These are phyloP conservation scores for Abrostola triplasia DNA, from an alignment of 2,888 invertebrate genomes.

Conservation along the genomic window DNA sequence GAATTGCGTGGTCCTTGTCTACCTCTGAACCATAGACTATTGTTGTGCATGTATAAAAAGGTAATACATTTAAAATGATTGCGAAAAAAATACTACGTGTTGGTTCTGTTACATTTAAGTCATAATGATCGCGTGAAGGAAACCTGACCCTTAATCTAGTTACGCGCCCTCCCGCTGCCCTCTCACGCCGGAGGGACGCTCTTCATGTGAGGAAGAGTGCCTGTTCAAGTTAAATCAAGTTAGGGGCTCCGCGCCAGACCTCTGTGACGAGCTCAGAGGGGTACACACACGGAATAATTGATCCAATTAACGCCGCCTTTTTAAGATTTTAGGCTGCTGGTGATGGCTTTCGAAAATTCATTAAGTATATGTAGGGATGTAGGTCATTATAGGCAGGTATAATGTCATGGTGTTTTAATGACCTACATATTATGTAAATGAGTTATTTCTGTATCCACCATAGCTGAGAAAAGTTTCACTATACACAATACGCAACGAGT, in stretches of 20 bases:
- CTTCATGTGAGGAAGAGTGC: slow-evolving; percentile 41
- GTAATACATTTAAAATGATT: not conserved
- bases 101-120: not conserved
- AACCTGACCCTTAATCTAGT: slow-evolving; percentile 55
- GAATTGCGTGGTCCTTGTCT: too few relatives aligned
- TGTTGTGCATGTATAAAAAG: too few relatives aligned
- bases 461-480: too few relatives aligned
- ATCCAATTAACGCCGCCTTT: slow-evolving; percentile 41
- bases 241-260: slow-evolving; percentile 24
- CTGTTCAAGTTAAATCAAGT: slow-evolving; percentile 53
- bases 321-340: slow-evolving; percentile 16
- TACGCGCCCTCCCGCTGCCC: slow-evolving; percentile 24
- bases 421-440: not conserved
- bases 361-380: not conserved
- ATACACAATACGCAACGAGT: too few relatives aligned
- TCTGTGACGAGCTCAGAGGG: slow-evolving; percentile 27
- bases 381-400: not conserved
- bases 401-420: not conserved
- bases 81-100: slow-evolving; percentile 5
- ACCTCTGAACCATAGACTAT: too few relatives aligned
- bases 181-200: slow-evolving; percentile 38
- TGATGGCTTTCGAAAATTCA: not conserved
- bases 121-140: slow-evolving; percentile 38
- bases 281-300: slow-evolving; percentile 30
- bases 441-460: too few relatives aligned